A percentile compares a stretch with the other conserved stretches of the same genome.
Conservation (phyloP, 2,113 vertebrate species). For the Nestor notabilis region DNA sequence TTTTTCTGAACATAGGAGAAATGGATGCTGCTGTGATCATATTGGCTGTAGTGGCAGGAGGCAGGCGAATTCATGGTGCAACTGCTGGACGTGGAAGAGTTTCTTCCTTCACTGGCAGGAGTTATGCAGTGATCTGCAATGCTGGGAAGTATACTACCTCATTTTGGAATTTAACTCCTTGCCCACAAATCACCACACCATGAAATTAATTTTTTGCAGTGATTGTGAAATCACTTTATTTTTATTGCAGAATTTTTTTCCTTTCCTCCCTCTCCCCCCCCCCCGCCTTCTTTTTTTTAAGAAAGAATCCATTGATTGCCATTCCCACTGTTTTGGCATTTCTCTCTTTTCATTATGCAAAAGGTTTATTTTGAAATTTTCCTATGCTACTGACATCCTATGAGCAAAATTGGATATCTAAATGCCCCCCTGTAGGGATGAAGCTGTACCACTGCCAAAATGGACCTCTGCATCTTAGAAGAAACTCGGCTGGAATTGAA, state of each 20-base stretch:
- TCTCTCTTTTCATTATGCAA: neutral
- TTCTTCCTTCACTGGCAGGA: conserved; percentile 49
- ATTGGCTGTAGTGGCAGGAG: conserved; percentile 19
- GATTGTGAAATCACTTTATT: neutral
- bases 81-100: conserved; percentile 21
- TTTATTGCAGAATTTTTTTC: neutral
- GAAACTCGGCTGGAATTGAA: neutral
- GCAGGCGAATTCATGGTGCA: conserved; percentile 12
- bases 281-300: no score
- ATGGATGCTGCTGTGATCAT: conserved; percentile 11
- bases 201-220: neutral
- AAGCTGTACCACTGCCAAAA: neutral
- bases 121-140: conserved; percentile 13
- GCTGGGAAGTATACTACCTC: conserved; percentile 14
- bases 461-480: neutral
- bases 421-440: neutral
- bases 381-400: neutral
- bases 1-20: conserved; percentile 1
- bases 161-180: conserved; percentile 58
- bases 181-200: neutral
- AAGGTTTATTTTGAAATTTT: neutral
- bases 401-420: neutral
- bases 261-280: neutral
- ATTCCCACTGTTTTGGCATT: neutral
- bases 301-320: neutral